Evolutionary conservation across 2,113 vertebrate species (phyloP).

Genomic region (human (Homo sapiens)): GRCh38 chr3:175803501-175804000

Average conservation of each 20-base stretch:
- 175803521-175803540: conserved; percentile 63
- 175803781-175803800: conserved; percentile 72
- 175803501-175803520: not conserved
- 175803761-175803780: conserved; percentile 69
- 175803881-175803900: conserved; percentile 63
- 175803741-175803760: conserved; percentile 69
- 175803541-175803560: conserved; percentile 63
- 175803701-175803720: conserved; percentile 70
- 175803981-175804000: conserved; percentile 16
- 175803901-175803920: conserved; percentile 67
- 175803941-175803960: conserved; percentile 17
- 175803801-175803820: conserved; percentile 76
- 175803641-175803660: conserved; percentile 67
- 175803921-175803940: conserved; percentile 59
- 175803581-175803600: conserved; percentile 65
- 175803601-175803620: conserved; percentile 53
- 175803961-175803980: not conserved
- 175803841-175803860: conserved; percentile 76
- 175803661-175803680: conserved; percentile 51
- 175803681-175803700: conserved; percentile 57
- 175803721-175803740: conserved; percentile 66
- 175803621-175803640: conserved; percentile 57
- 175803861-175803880: conserved; percentile 63
- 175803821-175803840: conserved; percentile 53
- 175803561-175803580: conserved; percentile 47